A percentile compares a stretch with the other conserved stretches of the same genome.
Evolutionary conservation across 2,888 invertebrate genomes (phyloP).

Genomic region (Mystacides longicornis): DNA sequence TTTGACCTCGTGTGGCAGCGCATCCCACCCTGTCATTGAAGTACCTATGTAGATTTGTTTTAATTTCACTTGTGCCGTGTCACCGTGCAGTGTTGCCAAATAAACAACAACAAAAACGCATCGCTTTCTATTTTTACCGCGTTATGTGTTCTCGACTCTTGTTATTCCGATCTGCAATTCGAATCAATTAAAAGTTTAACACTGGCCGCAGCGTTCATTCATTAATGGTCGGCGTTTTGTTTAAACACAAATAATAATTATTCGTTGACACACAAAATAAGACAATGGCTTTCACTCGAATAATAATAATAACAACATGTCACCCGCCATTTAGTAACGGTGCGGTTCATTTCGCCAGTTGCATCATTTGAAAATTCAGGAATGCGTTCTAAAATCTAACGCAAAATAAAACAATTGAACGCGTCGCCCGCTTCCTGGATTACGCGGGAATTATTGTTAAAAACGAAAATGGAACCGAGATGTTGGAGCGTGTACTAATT

Average conservation of each 20-base stretch:
- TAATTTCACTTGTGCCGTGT: not conserved
- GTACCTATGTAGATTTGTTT: not conserved
- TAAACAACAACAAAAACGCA: not conserved
- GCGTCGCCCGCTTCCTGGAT: too few species aligned
- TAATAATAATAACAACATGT: not conserved
- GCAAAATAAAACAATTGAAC: not conserved
- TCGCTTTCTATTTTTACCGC: not conserved
- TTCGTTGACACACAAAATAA: constrained; percentile 1
- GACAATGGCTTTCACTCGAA: not conserved
- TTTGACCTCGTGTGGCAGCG: not conserved
- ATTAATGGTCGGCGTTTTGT: not conserved
- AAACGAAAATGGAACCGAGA: too few species aligned
- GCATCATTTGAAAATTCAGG: not conserved
- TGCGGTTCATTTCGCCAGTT: not conserved
- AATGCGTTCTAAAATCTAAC: not conserved
- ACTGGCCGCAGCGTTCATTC: not conserved
- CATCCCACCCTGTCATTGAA: not conserved
- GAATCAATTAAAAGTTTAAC: not conserved
- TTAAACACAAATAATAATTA: constrained; percentile 1
- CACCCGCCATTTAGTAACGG: too few species aligned
- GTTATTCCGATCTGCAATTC: not conserved
- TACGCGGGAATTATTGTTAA: too few species aligned
- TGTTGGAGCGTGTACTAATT: too few species aligned
- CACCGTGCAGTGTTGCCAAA: not conserved
- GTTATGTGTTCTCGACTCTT: not conserved